Conservation (phyloP, 1,140 invertebrate species). For the Amphibalanus amphitrite region DNA sequence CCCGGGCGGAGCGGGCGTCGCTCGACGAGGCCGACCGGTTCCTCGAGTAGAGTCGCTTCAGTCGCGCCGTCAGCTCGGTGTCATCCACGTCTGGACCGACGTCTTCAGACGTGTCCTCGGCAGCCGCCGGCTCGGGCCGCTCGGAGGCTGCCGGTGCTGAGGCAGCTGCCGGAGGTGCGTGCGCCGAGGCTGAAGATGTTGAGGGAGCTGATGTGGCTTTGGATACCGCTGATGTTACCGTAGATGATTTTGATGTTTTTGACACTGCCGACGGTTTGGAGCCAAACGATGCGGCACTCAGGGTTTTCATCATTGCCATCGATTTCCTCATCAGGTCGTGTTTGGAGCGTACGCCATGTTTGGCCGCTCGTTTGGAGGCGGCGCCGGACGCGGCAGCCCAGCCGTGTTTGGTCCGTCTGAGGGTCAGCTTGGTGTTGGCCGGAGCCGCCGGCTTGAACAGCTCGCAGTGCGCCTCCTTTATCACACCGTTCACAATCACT, state of each 20-base stretch:
- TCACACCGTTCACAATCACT: not conserved
- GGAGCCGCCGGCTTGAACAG: not conserved
- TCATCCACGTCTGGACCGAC: not conserved
- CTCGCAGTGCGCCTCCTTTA: not conserved
- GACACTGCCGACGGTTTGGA: no score
- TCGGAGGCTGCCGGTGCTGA: not conserved
- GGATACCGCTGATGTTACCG: not conserved
- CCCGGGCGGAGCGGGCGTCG: not conserved
- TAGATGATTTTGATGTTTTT: no score
- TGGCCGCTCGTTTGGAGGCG: no score
- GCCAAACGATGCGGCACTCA: no score
- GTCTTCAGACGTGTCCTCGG: no score
- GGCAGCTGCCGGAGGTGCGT: no score
- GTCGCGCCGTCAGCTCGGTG: not conserved
- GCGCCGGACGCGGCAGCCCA: not conserved
- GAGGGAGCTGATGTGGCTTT: not conserved
- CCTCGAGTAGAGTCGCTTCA: not conserved
- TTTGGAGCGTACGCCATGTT: no score
- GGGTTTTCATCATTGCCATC: no score
- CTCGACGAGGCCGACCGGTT: not conserved
- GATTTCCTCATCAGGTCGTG: no score
- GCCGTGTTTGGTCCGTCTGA: not conserved
- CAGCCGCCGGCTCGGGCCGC: not conserved
- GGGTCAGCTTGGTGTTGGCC: not conserved
- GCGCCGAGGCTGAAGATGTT: not conserved